These are phyloP conservation scores for Oostethus manadensis DNA, from an alignment of 2,113 vertebrate species.

Conservation along the genomic window DNA sequence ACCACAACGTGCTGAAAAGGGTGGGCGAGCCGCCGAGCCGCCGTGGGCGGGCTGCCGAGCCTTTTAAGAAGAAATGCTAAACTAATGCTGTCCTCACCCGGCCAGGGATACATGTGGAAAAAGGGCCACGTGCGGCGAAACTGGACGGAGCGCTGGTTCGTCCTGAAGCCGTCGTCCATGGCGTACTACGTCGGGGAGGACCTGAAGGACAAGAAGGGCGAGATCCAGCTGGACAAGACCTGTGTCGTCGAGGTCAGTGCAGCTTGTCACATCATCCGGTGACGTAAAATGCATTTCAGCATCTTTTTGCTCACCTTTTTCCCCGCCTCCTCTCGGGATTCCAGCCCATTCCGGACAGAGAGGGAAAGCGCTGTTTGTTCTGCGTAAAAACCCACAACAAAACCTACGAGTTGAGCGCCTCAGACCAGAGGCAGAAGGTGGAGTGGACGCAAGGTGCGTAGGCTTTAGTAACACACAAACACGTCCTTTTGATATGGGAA, in stretches of 20 bases:
- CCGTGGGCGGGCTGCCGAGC: too few species aligned
- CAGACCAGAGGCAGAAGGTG: conserved; percentile 70
- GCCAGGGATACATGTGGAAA: conserved; percentile 78
- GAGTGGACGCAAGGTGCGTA: conserved; percentile 76
- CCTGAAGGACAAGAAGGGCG: conserved; percentile 74
- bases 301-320: neutral
- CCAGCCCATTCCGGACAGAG: conserved; percentile 71
- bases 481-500: too few species aligned
- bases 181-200: conserved; percentile 70
- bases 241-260: conserved; percentile 68
- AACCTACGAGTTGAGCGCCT: conserved; percentile 75
- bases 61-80: too few species aligned
- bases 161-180: conserved; percentile 67
- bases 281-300: neutral
- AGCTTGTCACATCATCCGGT: neutral
- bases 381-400: conserved; percentile 72
- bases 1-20: conserved; percentile 74
- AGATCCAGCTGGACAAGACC: conserved; percentile 67
- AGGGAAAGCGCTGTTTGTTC: conserved; percentile 74
- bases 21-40: conserved; percentile 32
- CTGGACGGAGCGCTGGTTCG: conserved; percentile 81
- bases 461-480: conserved; percentile 8
- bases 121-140: conserved; percentile 75
- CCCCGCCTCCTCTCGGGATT: conserved; percentile 5
- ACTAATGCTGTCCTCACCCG: too few species aligned